Base-by-base conservation (phyloP, 1,140 invertebrate genomes). In the Lepidotrigona ventralis region DNA sequence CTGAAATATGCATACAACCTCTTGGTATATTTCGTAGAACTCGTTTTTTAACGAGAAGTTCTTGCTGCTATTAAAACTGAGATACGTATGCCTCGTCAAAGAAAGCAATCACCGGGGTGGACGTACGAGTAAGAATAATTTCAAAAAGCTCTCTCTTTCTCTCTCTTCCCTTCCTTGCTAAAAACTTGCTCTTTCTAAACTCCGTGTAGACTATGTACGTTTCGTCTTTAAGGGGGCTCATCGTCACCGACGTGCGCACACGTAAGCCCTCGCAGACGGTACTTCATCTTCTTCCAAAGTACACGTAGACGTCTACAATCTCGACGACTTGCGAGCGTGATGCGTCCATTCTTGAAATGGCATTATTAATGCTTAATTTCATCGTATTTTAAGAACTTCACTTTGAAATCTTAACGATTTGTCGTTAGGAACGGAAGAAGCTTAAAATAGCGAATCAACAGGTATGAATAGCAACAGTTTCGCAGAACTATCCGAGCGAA, bases 101-200 rank as follows among this genome's bases (percentile, higher is more conserved):
- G 69, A 11, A 19, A 6, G 29, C 33, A 23, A 3, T 26, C 2
- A 15, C 5, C 51, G 6, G 14, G 39, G 1, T 46, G 33, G 39
- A 12, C 14, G 21, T 46, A 15, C 9, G 39, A 70, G 23, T 14
- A 51, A 71, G 69, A 53, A 53, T 26, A 53, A 53, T 71, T 71
- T 71, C 14, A 53, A 71, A 71, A 53, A 71, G n/a, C n/a, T 53
- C 46, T 68, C 19, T 8, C 8, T 46, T 8, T 8, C 39, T 46
- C 39, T 46, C 39, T 8, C 39, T 46, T 3, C 4, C 33, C 2
- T 8, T 8, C 39, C 46, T 46, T 70, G 39, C 69, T 71, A 19
- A 19, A 33, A 71, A n/a, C 39, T 51, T 53, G 69, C 69, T 26
- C 69, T 71, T 71, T 71, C 69, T 71, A 71, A 26, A 71, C 33